Conservation (phyloP, 2,797 vertebrate species). For the Xiphophorus birchmanni region DNA sequence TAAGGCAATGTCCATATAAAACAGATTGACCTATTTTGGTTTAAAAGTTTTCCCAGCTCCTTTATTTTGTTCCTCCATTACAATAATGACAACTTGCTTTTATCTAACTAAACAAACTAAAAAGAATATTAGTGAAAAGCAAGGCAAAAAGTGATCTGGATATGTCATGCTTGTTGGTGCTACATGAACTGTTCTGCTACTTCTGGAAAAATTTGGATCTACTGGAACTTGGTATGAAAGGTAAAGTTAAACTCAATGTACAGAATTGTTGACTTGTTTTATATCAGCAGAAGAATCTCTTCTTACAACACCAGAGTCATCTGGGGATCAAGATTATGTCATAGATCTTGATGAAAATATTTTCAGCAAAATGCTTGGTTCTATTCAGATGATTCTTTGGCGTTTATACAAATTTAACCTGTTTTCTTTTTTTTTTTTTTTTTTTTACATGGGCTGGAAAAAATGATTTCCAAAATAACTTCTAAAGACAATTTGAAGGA, state of each 20-base stretch:
- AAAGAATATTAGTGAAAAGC: no score
- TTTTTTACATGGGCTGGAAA: background rate
- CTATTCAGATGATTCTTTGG: background rate
- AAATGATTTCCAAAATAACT: background rate
- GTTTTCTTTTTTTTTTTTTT: no score
- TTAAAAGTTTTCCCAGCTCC: background rate
- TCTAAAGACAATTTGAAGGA: background rate
- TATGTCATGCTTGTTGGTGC: background rate
- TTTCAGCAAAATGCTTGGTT: background rate
- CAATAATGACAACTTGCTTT: background rate
- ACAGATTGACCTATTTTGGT: constrained; percentile 30
- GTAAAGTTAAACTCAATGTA: background rate
- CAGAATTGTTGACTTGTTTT: background rate
- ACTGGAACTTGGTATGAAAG: background rate
- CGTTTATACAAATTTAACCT: no score
- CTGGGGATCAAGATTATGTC: background rate
- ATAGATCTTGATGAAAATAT: background rate
- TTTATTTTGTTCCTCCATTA: background rate
- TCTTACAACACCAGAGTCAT: background rate
- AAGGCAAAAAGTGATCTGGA: background rate
- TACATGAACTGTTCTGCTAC: background rate
- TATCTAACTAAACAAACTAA: background rate
- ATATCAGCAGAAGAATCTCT: background rate
- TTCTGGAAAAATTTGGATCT: background rate
- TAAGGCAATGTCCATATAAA: constrained; percentile 20